phyloP scores from a whole-genome alignment of 2,113 vertebrate species.

The Pollachius pollachius region DNA sequence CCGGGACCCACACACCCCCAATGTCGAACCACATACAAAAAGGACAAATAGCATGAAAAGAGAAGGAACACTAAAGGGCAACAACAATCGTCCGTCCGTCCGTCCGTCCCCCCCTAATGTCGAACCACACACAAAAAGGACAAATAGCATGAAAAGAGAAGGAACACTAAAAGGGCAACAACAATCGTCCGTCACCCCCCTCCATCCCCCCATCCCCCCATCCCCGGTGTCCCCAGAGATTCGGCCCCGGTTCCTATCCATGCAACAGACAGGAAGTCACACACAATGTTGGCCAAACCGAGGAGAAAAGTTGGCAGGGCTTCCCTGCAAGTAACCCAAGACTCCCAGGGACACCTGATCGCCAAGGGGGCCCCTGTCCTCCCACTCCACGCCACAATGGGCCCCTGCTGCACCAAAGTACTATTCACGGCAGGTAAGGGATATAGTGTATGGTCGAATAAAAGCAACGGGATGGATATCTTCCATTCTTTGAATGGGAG shows the following conservation, averaged over 20 bases:
- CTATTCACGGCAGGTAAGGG: conserved; percentile 59
- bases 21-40: not conserved
- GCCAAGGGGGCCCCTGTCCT: conserved; percentile 39
- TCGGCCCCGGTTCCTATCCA: conserved; percentile 37
- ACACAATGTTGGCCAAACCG: conserved; percentile 55
- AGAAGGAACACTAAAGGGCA: not conserved
- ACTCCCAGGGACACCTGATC: conserved; percentile 52
- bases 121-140: not conserved
- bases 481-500: conserved; percentile 35
- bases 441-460: conserved; percentile 52
- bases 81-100: not conserved
- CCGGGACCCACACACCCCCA: not conserved
- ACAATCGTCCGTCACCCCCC: not conserved
- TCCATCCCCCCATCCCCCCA: not conserved
- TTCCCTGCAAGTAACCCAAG: conserved; percentile 64
- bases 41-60: not conserved
- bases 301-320: conserved; percentile 48
- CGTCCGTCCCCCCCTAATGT: not conserved
- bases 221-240: conserved; percentile 40
- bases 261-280: conserved; percentile 59
- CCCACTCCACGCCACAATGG: conserved; percentile 55
- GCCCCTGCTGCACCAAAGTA: conserved; percentile 49
- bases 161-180: not conserved
- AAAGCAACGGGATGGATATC: conserved; percentile 39
- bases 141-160: not conserved